Evolutionary conservation across 37 sponge, comb jelly and placozoan genomes (phyloP), one percentile per base, ranked within the genome.

Genomic region (Beroe forskalii): DNA sequence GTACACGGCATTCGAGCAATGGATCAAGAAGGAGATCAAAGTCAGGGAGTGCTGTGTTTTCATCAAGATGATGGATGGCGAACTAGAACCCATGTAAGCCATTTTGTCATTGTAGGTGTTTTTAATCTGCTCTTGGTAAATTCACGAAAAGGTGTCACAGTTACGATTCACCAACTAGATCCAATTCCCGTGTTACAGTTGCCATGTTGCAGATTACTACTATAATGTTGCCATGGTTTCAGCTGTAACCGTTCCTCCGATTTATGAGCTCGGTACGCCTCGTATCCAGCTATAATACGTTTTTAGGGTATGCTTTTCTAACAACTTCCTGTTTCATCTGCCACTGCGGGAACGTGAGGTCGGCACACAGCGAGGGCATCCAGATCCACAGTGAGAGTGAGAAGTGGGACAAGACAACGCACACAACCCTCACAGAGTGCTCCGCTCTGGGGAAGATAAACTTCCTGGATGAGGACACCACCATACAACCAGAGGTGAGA

Each of bases 1-100:
- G 24, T 80, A 44, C 86, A 80, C 86, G 0, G 86, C 86, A 27
- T 80, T 44, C 27, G 86, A 80, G 28, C 86, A 80, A 80, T 80
- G 86, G 86, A 44, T 80, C 9, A 80, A 80, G 55, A 80, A 80
- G 31, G 86, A 80, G 55, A 80, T 80, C 12, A 80, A 80, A 43
- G 86, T 80, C n/a, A 40, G 86, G 86, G 86, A 80, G 35, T 80
- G 86, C 55, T 80, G 86, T 41, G 86, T 80, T 27, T 80, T 80
- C 86, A 80, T 80, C 23, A 80, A 80, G 55, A 80, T 33, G 55
- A 80, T 80, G 86, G 86, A 80, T 41, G 86, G 86, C 30, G 86
- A 80, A 43, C 86, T 80, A 1, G 86, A 80, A 27, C 86, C 86
- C 8, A 80, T 80, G 86, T 80, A 43, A 80, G 86, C 30, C 12